Percentiles rank a stretch among this genome's conserved stretches.
Evolutionary conservation across 2,113 vertebrate genomes (phyloP).

Genomic region (Urocynchramus pylzowi): DNA sequence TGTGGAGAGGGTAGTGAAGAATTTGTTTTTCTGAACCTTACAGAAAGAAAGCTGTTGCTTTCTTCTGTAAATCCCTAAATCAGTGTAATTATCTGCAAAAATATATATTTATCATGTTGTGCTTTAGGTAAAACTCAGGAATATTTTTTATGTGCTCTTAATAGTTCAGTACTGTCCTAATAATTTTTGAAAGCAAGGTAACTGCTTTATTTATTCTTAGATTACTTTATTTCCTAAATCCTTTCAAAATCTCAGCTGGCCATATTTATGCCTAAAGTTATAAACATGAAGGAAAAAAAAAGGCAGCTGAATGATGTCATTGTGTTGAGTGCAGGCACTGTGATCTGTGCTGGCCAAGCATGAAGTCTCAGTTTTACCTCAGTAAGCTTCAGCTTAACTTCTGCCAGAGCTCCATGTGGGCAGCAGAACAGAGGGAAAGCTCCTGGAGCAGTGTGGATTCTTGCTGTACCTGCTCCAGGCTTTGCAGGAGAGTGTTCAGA

Average conservation of each 20-base stretch:
- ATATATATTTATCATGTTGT: neutral
- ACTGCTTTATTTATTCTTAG: neutral
- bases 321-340: neutral
- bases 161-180: neutral
- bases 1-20: neutral
- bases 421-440: neutral
- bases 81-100: neutral
- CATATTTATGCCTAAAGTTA: constrained; percentile 17
- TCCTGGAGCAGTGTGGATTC: neutral
- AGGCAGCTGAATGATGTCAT: constrained; percentile 14
- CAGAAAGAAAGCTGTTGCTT: neutral
- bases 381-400: neutral
- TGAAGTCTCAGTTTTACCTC: neutral
- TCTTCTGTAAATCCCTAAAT: neutral
- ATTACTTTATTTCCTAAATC: constrained; percentile 16
- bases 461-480: neutral
- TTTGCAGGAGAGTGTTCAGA: neutral
- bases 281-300: neutral
- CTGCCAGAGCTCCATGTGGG: neutral
- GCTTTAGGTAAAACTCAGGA: neutral
- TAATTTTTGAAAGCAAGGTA: neutral
- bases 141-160: neutral
- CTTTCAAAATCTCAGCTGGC: neutral
- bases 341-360: neutral
- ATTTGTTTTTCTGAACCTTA: neutral